Evolutionary conservation across 2,888 invertebrate species (phyloP).

Genomic region (Cristatella mucedo): DNA sequence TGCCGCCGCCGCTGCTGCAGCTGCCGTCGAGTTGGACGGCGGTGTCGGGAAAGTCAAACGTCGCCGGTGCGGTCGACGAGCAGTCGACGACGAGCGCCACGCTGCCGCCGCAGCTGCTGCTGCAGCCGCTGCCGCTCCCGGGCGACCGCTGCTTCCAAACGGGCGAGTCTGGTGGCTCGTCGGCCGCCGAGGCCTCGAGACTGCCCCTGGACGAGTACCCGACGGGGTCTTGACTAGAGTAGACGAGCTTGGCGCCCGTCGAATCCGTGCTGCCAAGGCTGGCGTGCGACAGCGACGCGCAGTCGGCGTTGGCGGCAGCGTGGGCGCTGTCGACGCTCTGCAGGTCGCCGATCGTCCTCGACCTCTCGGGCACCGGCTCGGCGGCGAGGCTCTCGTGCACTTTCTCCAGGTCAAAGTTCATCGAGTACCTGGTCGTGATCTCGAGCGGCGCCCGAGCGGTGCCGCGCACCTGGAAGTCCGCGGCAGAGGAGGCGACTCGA

Average conservation of each 20-base stretch:
- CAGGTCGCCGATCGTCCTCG: constrained; percentile 8
- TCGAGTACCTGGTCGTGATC: constrained; percentile 5
- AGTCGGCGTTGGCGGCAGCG: no score
- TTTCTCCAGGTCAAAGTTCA: constrained; percentile 4
- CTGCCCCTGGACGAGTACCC: constrained; percentile 5
- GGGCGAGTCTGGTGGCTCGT: no score
- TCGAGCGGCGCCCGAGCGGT: no score
- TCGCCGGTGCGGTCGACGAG: no score
- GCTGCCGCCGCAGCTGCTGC: no score
- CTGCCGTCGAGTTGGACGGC: no score
- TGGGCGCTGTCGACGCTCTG: no score
- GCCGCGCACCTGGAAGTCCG: background rate
- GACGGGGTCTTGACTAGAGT: constrained; percentile 3
- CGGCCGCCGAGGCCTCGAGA: background rate
- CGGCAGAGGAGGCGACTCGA: no score
- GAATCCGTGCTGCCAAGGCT: constrained; percentile 6
- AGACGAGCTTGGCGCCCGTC: background rate
- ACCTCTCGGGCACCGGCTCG: constrained; percentile 1
- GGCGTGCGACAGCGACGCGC: background rate
- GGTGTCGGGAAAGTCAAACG: no score
- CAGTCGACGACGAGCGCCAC: no score
- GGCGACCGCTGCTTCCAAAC: constrained; percentile 3
- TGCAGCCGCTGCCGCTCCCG: no score
- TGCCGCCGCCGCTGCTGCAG: no score
- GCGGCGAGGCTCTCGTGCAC: background rate